phyloP scores from a whole-genome alignment of 2,113 vertebrate genomes.

The Pteropus alecto region DNA sequence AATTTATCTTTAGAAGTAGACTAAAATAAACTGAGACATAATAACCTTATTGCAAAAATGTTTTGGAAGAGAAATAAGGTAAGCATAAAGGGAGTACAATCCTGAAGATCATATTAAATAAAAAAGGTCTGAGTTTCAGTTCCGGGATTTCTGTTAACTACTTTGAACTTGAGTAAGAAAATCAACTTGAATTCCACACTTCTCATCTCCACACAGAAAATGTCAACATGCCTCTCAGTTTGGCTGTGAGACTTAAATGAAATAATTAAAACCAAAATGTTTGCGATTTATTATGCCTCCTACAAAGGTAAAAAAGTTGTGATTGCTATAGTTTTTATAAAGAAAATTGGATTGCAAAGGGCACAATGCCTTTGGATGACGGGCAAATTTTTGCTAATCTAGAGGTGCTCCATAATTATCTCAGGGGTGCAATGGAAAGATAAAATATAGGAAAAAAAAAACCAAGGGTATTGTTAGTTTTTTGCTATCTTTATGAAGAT shows the following conservation, averaged over 20 bases:
- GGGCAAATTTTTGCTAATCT: not conserved
- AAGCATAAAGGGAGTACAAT: fast-evolving
- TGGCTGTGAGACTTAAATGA: not conserved
- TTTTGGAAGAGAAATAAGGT: not conserved
- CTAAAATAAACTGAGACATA: not conserved
- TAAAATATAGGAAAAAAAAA: not conserved
- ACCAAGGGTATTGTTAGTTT: not conserved
- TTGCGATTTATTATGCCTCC: not conserved
- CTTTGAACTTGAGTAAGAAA: not conserved
- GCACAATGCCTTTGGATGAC: not conserved
- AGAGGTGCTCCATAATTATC: not conserved
- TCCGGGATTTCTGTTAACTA: not conserved
- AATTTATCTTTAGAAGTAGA: not conserved
- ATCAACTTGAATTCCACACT: not conserved
- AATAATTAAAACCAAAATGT: not conserved
- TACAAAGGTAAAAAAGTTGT: not conserved
- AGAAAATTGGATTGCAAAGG: not conserved
- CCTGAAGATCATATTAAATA: not conserved
- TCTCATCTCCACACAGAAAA: not conserved
- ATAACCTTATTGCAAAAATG: not conserved
- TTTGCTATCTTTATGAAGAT: not conserved
- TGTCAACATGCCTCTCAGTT: not conserved
- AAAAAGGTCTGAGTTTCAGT: not conserved
- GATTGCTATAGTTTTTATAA: not conserved
- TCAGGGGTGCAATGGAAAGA: not conserved